These are phyloP conservation scores for Gymnoscelis rufifasciata DNA, from an alignment of 2,888 invertebrate species.

Conservation along the genomic window DNA sequence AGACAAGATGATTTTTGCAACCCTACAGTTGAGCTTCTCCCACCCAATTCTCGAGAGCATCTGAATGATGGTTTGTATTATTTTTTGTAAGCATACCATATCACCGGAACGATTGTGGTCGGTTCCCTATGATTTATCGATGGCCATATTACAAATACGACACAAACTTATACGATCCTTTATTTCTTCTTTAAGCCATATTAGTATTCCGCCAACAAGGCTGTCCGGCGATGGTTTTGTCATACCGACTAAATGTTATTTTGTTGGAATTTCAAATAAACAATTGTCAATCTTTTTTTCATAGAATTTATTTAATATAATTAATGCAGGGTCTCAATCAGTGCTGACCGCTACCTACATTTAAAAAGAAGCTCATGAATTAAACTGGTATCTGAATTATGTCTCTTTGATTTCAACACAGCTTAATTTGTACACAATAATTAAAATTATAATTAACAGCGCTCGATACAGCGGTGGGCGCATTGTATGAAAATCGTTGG, in stretches of 20 bases:
- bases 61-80: slow-evolving; percentile 74
- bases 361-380: slow-evolving; percentile 63
- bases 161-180: slow-evolving; percentile 75
- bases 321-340: slow-evolving; percentile 68
- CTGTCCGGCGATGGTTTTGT: slow-evolving; percentile 74
- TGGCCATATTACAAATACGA: slow-evolving; percentile 78
- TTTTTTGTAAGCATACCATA: slow-evolving; percentile 76
- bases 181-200: slow-evolving; percentile 77
- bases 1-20: slow-evolving; percentile 28
- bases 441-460: slow-evolving; percentile 54
- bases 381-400: slow-evolving; percentile 49
- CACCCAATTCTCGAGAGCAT: slow-evolving; percentile 73
- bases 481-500: slow-evolving; percentile 26
- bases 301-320: slow-evolving; percentile 57
- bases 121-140: slow-evolving; percentile 78
- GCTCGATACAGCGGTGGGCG: slow-evolving; percentile 3
- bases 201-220: slow-evolving; percentile 77
- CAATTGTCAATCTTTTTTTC: slow-evolving; percentile 62
- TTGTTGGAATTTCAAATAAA: slow-evolving; percentile 77
- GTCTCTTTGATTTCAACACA: slow-evolving; percentile 54
- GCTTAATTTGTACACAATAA: slow-evolving; percentile 70
- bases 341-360: slow-evolving; percentile 53
- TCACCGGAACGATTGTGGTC: slow-evolving; percentile 78
- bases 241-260: slow-evolving; percentile 78
- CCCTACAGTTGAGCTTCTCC: slow-evolving; percentile 58